Percentiles rank a stretch among this genome's conserved stretches.
phyloP scores from a whole-genome alignment of 2,888 invertebrate species.

The Cotesia congregata region DNA sequence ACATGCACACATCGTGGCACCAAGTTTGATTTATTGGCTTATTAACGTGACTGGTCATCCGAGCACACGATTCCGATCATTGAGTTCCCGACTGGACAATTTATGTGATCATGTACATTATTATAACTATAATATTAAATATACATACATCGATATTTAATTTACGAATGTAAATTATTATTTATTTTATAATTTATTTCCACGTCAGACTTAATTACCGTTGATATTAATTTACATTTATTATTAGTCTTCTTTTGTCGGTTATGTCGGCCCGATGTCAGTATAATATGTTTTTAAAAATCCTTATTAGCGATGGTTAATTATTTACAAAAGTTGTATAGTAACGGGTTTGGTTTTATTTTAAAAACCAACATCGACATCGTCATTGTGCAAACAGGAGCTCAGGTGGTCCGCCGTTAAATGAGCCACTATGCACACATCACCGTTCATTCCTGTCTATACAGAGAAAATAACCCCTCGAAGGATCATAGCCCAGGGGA shows the following conservation, averaged over 20 bases:
- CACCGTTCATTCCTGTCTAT: conserved; percentile 47
- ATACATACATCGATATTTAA: conserved; percentile 1
- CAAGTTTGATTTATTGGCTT: conserved; percentile 64
- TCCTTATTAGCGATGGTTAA: not conserved
- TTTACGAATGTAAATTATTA: not conserved
- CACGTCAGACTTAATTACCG: not conserved
- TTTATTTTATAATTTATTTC: not conserved
- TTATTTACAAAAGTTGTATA: not conserved
- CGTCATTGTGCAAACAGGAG: conserved; percentile 55
- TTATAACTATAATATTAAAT: not conserved
- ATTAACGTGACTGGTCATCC: conserved; percentile 59
- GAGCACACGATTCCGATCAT: conserved; percentile 55
- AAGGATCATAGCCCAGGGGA: conserved; percentile 29
- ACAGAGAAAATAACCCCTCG: conserved; percentile 47
- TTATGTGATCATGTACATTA: conserved; percentile 11
- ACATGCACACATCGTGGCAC: conserved; percentile 45
- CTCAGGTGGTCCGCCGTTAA: conserved; percentile 60
- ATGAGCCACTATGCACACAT: conserved; percentile 62
- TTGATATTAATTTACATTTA: not conserved
- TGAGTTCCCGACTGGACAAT: conserved; percentile 41
- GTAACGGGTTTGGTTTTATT: conserved; percentile 9
- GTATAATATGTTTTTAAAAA: not conserved
- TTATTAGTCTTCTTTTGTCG: not conserved
- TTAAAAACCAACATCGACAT: conserved; percentile 34
- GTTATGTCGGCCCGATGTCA: not conserved